Percentiles rank a stretch among this genome's conserved stretches.
These are phyloP conservation scores for Todus mexicanus DNA, from an alignment of 2,797 vertebrate genomes.

Conservation along the genomic window DNA sequence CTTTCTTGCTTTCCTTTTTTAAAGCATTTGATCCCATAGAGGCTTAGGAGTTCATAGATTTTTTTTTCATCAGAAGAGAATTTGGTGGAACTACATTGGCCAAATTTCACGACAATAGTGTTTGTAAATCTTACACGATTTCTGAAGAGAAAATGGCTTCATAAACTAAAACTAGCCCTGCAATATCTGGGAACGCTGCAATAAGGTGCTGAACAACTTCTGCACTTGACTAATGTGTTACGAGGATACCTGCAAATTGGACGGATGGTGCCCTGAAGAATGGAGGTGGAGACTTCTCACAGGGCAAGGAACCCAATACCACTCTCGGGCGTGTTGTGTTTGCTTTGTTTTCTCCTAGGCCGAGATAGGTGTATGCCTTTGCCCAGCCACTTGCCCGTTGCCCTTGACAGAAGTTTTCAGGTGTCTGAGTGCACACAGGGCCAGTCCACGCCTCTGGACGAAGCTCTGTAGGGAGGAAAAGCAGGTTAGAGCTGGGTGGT, in stretches of 20 bases:
- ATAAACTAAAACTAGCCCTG: not conserved
- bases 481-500: not conserved
- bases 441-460: fast-evolving
- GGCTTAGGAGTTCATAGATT: not conserved
- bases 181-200: not conserved
- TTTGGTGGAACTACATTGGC: not conserved
- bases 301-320: not conserved
- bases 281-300: not conserved
- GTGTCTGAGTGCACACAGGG: not conserved
- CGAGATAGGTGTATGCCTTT: not conserved
- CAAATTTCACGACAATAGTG: not conserved
- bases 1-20: not conserved
- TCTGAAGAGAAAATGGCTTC: not conserved
- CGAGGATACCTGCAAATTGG: not conserved
- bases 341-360: not conserved
- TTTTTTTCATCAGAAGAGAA: not conserved
- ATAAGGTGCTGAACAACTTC: not conserved
- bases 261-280: not conserved
- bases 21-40: not conserved
- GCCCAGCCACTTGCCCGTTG: not conserved
- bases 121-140: not conserved
- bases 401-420: not conserved
- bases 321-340: not conserved
- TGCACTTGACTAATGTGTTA: not conserved
- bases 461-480: not conserved